Evolutionary conservation across 2,797 vertebrate genomes (phyloP).

Genomic region (Propithecus perrieri): DNA sequence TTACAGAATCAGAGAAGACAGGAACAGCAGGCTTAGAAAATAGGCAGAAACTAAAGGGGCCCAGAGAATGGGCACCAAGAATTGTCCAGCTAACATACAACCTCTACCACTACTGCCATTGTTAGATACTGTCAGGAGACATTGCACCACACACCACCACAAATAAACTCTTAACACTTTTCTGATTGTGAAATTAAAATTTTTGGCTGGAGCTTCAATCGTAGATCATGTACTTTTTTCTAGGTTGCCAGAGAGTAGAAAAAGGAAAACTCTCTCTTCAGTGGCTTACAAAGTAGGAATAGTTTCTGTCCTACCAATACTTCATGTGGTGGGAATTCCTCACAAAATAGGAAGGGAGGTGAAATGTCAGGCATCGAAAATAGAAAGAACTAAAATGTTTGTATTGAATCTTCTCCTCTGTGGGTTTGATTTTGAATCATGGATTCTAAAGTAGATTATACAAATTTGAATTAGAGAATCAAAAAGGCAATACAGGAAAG

Average conservation of each 20-base stretch:
- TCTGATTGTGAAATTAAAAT: background rate
- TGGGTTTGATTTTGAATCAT: background rate
- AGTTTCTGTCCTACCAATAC: background rate
- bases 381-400: background rate
- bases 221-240: background rate
- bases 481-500: background rate
- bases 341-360: background rate
- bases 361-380: background rate
- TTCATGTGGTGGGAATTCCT: background rate
- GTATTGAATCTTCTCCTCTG: background rate
- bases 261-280: background rate
- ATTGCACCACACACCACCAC: accelerated
- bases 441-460: background rate
- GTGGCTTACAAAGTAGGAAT: background rate
- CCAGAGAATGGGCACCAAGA: background rate
- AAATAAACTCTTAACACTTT: background rate
- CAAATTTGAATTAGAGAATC: background rate
- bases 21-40: background rate
- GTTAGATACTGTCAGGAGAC: background rate
- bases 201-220: background rate
- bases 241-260: background rate
- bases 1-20: background rate
- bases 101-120: background rate
- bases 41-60: background rate
- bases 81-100: too few relatives aligned